Base-by-base conservation (phyloP, 2,797 vertebrate species). In the Hoplostethus mediterraneus region DNA sequence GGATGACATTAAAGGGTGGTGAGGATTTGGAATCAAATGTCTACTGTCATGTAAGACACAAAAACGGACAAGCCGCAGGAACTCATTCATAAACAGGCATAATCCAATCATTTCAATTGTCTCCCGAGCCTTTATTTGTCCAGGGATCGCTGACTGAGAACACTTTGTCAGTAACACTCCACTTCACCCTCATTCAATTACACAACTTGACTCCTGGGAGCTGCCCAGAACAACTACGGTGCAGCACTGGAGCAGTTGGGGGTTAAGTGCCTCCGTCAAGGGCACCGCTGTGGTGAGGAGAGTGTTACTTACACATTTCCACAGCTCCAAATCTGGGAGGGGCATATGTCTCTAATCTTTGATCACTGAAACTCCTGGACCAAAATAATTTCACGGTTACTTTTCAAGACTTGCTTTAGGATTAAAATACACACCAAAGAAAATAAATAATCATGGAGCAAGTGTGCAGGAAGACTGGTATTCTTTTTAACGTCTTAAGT, bases 241-340 rank as follows among this genome's bases (percentile, higher is more conserved):
- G 62, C 73, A 38, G 78, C 73, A 82, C 79, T 72, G 83, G 76
- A 86, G 67, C 71, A 64, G 67, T 70, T 71, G 68, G 77, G 9
- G 81, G 84, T 80, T 81, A 88, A 87, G 73, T 82, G 87, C 63
- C 82, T 81, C 49, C 67, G 79, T 89, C 74, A 85, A 81, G 80
- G 84, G 71, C 82, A 72, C 52, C 63, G 62, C 77, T 58, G 33
- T 56, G 62, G 78, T 80, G 73, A 51, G n/a, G 33, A 53, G 42
- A 52, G 16, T 14, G 63, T 67, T 77, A 61, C 45, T 77, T 60
- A 75, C 52, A 61, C 54, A 44, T 28, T 25, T 58, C 53, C 51
- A 30, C 28, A 9, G 45, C 45, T 44, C 63, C 38, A 1, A 16
- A 45, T 6, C 10, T 49, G 28, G 48, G 38, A 63, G 44, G 56